Evolutionary conservation across 1,140 invertebrate species (phyloP).

Genomic region (Trigoniulus corallinus): DNA sequence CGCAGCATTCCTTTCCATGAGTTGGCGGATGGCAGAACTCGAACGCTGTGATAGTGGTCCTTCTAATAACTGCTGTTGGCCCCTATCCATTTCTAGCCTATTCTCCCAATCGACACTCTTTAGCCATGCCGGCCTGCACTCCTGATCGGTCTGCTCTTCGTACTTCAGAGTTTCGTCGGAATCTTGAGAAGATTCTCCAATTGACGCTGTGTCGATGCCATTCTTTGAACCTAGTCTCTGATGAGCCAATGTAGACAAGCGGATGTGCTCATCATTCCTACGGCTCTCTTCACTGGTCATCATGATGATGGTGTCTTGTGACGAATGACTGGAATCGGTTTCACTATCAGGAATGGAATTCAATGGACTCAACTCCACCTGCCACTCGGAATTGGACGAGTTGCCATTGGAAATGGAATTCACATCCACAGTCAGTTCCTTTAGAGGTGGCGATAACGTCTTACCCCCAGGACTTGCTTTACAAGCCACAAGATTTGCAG

Average conservation of each 20-base stretch:
- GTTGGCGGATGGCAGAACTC: slow-evolving; percentile 2
- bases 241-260: background rate
- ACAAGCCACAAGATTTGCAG: too few species aligned
- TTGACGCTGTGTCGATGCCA: background rate
- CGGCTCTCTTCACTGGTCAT: slow-evolving; percentile 20
- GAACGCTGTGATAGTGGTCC: background rate
- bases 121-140: background rate
- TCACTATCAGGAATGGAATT: slow-evolving; percentile 6
- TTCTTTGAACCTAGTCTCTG: background rate
- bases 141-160: too few species aligned
- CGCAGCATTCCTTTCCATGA: slow-evolving; percentile 54
- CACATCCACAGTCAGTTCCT: background rate
- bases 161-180: background rate
- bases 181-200: background rate
- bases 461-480: background rate
- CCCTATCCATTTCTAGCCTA: background rate
- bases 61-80: background rate
- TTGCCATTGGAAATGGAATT: background rate
- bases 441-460: background rate
- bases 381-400: slow-evolving; percentile 14
- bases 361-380: slow-evolving; percentile 4
- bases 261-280: slow-evolving; percentile 17
- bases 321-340: slow-evolving; percentile 14
- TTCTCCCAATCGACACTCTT: background rate
- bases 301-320: slow-evolving; percentile 21